Conservation (phyloP, 2,888 invertebrate species). For the Chloromyia formosa region DNA sequence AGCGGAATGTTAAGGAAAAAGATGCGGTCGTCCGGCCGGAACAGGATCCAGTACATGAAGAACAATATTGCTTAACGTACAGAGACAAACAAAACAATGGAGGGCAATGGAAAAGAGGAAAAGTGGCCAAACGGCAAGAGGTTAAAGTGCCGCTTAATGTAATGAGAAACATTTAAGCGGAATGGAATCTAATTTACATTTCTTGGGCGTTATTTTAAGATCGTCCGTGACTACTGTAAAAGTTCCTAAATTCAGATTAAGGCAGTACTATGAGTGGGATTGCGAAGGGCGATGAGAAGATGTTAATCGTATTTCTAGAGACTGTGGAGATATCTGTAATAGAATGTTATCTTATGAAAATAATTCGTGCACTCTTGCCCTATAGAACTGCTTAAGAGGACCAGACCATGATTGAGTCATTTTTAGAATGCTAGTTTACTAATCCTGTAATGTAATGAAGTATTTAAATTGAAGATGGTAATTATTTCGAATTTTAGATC, state of each 20-base stretch:
- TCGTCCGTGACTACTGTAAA: background rate
- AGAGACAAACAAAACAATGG: background rate
- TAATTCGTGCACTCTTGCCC: background rate
- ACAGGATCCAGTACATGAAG: too few species aligned
- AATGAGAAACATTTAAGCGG: conserved; percentile 33
- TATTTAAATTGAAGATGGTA: too few species aligned
- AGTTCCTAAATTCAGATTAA: background rate
- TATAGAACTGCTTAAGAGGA: too few species aligned
- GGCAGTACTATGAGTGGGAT: background rate
- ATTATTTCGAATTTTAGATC: too few species aligned
- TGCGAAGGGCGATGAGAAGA: background rate
- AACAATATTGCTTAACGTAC: too few species aligned
- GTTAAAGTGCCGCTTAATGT: conserved; percentile 12
- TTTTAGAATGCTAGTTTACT: too few species aligned
- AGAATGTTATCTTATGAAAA: background rate
- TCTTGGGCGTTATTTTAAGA: background rate
- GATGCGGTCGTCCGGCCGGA: too few species aligned
- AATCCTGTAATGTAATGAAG: too few species aligned
- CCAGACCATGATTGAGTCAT: too few species aligned
- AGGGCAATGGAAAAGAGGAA: conserved; percentile 6
- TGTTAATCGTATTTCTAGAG: background rate
- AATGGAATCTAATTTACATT: conserved; percentile 35
- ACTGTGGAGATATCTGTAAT: background rate
- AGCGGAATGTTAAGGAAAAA: too few species aligned
- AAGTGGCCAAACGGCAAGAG: background rate